A percentile compares a stretch with the other conserved stretches of the same genome.
Conservation (phyloP, 2,888 invertebrate species). For the Gymnosoma rotundatum region DNA sequence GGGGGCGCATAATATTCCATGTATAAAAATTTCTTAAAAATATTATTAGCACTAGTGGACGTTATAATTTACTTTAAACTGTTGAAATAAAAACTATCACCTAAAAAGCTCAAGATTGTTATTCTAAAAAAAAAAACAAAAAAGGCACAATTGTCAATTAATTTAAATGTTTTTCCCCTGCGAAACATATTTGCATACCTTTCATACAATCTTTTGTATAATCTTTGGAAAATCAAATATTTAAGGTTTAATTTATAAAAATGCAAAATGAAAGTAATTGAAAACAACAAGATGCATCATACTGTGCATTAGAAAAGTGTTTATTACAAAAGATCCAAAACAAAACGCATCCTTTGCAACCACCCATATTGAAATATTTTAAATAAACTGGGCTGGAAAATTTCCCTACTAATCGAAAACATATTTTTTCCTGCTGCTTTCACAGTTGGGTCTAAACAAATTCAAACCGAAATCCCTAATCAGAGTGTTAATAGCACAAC, state of each 20-base stretch:
- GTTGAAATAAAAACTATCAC: too few species aligned
- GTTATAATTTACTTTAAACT: too few species aligned
- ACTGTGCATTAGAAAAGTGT: slow-evolving; percentile 2
- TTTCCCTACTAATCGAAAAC: slow-evolving; percentile 64
- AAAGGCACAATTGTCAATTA: too few species aligned
- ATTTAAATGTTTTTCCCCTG: too few species aligned
- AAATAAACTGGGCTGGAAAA: slow-evolving; percentile 57
- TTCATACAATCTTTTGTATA: too few species aligned
- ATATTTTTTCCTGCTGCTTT: slow-evolving; percentile 50
- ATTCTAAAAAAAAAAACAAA: too few species aligned
- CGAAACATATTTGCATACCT: too few species aligned
- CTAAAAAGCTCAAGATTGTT: too few species aligned
- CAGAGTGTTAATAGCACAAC: slow-evolving; percentile 67
- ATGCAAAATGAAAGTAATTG: background rate
- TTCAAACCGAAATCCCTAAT: slow-evolving; percentile 63
- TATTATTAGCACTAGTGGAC: too few species aligned
- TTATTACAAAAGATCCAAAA: slow-evolving; percentile 38
- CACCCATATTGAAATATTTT: slow-evolving; percentile 48
- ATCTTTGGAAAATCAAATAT: background rate
- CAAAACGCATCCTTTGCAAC: slow-evolving; percentile 49
- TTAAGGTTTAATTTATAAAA: background rate
- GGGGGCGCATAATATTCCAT: too few species aligned
- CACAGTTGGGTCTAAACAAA: slow-evolving; percentile 53
- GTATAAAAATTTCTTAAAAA: too few species aligned
- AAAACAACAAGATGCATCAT: too few species aligned